Evolutionary conservation across 2,888 invertebrate genomes (phyloP), one percentile per base, ranked within the genome.

Genomic region (Lasioglossum calceatum): DNA sequence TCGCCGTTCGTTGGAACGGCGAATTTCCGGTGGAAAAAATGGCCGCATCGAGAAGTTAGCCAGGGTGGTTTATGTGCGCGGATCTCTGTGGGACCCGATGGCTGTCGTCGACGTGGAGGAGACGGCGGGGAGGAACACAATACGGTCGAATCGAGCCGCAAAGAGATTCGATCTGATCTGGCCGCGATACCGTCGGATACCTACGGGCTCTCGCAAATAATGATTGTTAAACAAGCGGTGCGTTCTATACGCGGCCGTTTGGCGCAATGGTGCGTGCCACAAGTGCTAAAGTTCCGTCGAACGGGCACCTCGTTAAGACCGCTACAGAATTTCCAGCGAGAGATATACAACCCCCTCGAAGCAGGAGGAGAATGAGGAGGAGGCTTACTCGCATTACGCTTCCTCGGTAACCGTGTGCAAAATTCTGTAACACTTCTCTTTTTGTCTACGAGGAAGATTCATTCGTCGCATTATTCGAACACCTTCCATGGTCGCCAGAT

Each of bases 191-290:
- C 90, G 88, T 87, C 87, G 87, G 89, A 92, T 92, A 91, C 81
- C 89, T 82, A 86, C 78, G 86, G 83, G 89, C 79, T 83, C 92
- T 93, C 93, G 93, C 94, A 94, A 94, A 94, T 94, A 94, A 94
- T 92, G 94, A 94, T 94, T 93, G 93, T 94, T 94, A 93, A 93
- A 94, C 92, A 93, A 92, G 92, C 91, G 90, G 88, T 90, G 84
- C 89, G 90, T 84, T 86, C 85, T 87, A 91, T 77, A 81, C 80
- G 50, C 64, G 79, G 80, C 85, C 87, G 79, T 88, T 90, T 85
- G 77, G 90, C 81, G 87, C 91, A 89, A 91, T 88, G 91, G 90
- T 92, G 91, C 92, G 92, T 92, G 87, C 91, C 91, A 54, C 77
- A 85, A 90, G 92, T 89, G 89, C 88, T 92, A 92, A 92, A 91